These are phyloP conservation scores for Drosophila virilis DNA, from an alignment of 1,140 invertebrate species.

Conservation along the genomic window DNA sequence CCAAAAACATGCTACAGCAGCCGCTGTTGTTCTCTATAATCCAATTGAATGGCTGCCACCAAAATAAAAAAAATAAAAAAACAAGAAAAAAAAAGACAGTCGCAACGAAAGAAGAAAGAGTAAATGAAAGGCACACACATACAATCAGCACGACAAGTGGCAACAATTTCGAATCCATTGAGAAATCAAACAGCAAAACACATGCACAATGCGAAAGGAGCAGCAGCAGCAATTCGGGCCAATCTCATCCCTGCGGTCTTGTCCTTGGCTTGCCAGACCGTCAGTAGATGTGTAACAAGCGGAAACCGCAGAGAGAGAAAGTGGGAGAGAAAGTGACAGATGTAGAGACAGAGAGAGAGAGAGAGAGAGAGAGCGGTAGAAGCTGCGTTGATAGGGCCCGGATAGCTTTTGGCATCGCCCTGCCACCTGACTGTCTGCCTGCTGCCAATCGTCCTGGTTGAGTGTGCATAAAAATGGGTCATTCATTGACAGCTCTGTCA, in stretches of 20 bases:
- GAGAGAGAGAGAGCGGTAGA: neutral
- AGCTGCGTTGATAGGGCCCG: conserved; percentile 1
- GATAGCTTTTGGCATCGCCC: conserved; percentile 13
- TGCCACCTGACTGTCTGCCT: conserved; percentile 17
- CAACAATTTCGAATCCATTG: conserved; percentile 51
- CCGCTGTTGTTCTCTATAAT: conserved; percentile 18
- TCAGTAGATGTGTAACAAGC: conserved; percentile 53
- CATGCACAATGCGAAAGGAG: conserved; percentile 10
- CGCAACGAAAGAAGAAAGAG: neutral
- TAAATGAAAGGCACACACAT: neutral
- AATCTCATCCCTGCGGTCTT: conserved; percentile 22
- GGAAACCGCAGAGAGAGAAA: conserved; percentile 38
- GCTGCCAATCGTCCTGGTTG: conserved; percentile 8
- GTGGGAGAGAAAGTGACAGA: neutral
- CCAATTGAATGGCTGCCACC: conserved; percentile 8
- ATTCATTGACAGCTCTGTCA: conserved; percentile 13
- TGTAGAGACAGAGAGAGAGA: neutral
- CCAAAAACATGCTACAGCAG: neutral
- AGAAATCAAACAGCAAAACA: conserved; percentile 48
- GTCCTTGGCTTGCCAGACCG: conserved; percentile 17
- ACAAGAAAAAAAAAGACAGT: neutral
- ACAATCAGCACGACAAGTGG: conserved; percentile 34
- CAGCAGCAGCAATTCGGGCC: conserved; percentile 10
- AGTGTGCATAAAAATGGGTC: conserved; percentile 40
- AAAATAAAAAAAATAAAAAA: conserved; percentile 3